Percentiles rank a stretch among this genome's conserved stretches.
Evolutionary conservation across 2,113 vertebrate species (phyloP).

Genomic region (Passer domesticus): DNA sequence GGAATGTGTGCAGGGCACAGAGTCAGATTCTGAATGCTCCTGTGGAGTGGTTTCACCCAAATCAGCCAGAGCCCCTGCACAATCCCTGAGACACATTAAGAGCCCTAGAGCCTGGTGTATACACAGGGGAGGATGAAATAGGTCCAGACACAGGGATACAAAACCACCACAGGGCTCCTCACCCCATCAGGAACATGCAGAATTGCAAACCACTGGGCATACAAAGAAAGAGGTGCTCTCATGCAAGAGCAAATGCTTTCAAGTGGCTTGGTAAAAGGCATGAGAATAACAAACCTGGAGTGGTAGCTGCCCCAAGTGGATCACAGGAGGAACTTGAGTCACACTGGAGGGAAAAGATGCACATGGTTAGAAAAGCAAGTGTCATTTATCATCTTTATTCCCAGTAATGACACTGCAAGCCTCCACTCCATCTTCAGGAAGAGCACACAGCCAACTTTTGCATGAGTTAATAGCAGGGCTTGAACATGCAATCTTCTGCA

Average conservation of each 20-base stretch:
- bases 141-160: background rate
- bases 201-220: background rate
- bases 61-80: background rate
- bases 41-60: background rate
- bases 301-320: background rate
- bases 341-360: background rate
- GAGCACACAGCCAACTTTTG: conserved; percentile 15
- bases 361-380: background rate
- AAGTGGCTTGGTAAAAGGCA: background rate
- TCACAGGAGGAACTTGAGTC: background rate
- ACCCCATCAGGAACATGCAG: background rate
- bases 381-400: conserved; percentile 34
- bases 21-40: background rate
- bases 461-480: background rate
- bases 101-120: background rate
- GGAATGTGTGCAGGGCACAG: background rate
- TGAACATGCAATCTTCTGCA: background rate
- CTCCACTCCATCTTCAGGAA: conserved; percentile 21
- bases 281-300: background rate
- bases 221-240: background rate
- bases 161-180: background rate
- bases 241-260: background rate
- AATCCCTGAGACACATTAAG: background rate
- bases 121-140: background rate
- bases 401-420: background rate